phyloP scores from a whole-genome alignment of 2,888 invertebrate genomes.

The Idaea dimidiata region DNA sequence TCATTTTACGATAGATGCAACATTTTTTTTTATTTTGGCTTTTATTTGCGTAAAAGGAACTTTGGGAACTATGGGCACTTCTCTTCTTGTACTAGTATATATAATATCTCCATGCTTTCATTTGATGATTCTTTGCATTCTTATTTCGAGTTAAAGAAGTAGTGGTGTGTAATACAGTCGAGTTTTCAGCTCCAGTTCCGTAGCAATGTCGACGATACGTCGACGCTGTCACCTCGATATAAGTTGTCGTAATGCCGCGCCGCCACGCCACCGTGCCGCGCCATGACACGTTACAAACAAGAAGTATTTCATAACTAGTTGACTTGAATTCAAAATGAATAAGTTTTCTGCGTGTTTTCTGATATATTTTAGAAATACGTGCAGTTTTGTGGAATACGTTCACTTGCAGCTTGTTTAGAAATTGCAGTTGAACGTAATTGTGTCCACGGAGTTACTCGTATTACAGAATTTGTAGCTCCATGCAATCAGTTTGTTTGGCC shows the following conservation, averaged over 20 bases:
- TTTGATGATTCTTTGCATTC: background rate
- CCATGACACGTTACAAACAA: background rate
- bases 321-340: background rate
- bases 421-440: too few relatives aligned
- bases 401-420: too few relatives aligned
- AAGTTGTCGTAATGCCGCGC: background rate
- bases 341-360: background rate
- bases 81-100: too few relatives aligned
- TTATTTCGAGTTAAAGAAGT: background rate
- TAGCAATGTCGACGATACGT: background rate
- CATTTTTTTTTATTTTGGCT: too few relatives aligned
- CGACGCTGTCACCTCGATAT: background rate
- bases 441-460: too few relatives aligned
- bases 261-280: background rate
- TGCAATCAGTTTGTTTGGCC: too few relatives aligned
- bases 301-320: background rate
- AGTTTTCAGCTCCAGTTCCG: background rate
- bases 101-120: too few relatives aligned
- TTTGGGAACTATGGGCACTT: too few relatives aligned
- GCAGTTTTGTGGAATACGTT: too few relatives aligned
- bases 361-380: background rate
- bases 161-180: background rate
- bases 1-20: too few relatives aligned
- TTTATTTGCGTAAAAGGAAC: too few relatives aligned
- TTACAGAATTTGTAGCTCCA: too few relatives aligned